A percentile compares a stretch with the other conserved stretches of the same genome.
Evolutionary conservation across 2,888 invertebrate species (phyloP).

Genomic region (Chalcosyrphus nemorum): DNA sequence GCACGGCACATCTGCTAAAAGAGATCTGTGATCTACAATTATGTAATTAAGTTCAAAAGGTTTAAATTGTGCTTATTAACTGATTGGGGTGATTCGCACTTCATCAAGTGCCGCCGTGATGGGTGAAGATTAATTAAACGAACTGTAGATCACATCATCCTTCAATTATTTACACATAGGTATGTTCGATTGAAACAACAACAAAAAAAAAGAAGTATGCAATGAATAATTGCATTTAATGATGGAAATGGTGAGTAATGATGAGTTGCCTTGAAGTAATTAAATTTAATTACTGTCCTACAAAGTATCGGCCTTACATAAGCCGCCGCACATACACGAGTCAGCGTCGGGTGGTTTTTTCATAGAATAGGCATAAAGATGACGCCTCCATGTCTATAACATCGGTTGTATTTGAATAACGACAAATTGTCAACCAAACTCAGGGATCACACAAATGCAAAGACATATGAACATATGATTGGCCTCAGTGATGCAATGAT

Average conservation of each 20-base stretch:
- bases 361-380: no score
- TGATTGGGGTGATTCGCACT: constrained; percentile 49
- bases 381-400: no score
- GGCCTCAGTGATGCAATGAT: no score
- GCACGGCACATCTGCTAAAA: constrained; percentile 38
- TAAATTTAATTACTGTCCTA: neutral
- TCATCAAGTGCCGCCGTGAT: constrained; percentile 16
- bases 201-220: no score
- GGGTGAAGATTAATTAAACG: neutral
- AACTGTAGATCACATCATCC: constrained; percentile 6
- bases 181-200: neutral
- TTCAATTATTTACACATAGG: constrained; percentile 21
- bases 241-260: neutral
- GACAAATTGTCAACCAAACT: no score
- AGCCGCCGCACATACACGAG: neutral
- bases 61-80: constrained; percentile 44
- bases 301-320: neutral
- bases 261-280: neutral
- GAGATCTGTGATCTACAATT: constrained; percentile 57
- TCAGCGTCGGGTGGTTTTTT: no score
- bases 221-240: neutral
- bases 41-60: constrained; percentile 42
- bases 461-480: no score
- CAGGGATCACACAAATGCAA: no score
- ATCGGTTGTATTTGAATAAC: no score